Evolutionary conservation across 2,888 invertebrate species (phyloP).

Genomic region (Nymphalis urticae): DNA sequence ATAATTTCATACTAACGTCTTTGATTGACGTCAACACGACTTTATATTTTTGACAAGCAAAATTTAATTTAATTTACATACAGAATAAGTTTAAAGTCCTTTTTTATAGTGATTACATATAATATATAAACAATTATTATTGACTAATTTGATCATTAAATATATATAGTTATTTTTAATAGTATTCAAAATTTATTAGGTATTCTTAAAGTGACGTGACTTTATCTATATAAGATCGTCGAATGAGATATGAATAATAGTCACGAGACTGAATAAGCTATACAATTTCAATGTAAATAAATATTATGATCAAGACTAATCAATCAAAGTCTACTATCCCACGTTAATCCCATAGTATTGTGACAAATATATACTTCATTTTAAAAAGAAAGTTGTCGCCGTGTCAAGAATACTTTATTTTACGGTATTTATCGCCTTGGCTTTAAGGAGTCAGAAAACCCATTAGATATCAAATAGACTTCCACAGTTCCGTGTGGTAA

Average conservation of each 20-base stretch:
- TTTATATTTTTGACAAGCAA: background rate
- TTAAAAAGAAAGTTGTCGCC: slow-evolving; percentile 7
- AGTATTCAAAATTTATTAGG: no score
- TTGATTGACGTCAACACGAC: background rate
- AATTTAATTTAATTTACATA: no score
- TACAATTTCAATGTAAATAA: slow-evolving; percentile 6
- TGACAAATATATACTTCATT: background rate
- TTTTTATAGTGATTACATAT: no score
- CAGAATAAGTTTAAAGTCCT: no score
- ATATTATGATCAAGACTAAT: slow-evolving; percentile 6
- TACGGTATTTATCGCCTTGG: slow-evolving; percentile 12
- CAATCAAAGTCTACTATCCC: slow-evolving; percentile 5
- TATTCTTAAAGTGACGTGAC: background rate
- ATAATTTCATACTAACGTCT: slow-evolving; percentile 12
- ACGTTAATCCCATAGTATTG: background rate
- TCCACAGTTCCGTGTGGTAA: slow-evolving; percentile 36
- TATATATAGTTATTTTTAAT: no score
- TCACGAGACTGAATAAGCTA: background rate
- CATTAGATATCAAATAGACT: slow-evolving; percentile 30
- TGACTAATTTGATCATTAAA: no score
- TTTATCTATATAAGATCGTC: background rate
- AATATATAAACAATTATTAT: no score
- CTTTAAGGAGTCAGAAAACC: slow-evolving; percentile 24
- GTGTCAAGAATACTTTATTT: slow-evolving; percentile 1
- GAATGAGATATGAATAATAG: background rate